These are phyloP conservation scores for Mormyrus iriodes DNA, from an alignment of 2,113 vertebrate species.

Conservation along the genomic window DNA sequence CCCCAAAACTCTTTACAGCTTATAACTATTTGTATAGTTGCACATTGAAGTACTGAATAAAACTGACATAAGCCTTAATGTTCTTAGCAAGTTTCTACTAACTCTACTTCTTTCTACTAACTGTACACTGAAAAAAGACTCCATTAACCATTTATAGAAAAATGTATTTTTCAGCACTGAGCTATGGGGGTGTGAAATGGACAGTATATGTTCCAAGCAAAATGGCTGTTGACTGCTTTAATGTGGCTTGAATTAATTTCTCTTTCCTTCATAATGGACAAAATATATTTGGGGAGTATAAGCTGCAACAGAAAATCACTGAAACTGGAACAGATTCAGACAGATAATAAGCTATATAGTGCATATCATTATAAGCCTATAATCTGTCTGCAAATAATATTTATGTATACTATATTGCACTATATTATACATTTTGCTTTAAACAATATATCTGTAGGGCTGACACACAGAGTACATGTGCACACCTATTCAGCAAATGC, in stretches of 20 bases:
- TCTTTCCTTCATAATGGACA: background rate
- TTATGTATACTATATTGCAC: background rate
- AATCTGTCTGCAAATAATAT: background rate
- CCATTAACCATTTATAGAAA: background rate
- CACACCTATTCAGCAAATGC: background rate
- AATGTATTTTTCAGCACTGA: background rate
- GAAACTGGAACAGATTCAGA: background rate
- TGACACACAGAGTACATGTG: background rate
- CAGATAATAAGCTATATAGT: background rate
- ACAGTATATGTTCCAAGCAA: background rate
- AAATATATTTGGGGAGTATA: background rate
- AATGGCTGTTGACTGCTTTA: background rate
- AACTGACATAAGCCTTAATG: background rate
- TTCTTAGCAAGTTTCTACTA: background rate
- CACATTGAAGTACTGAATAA: background rate
- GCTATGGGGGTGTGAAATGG: background rate
- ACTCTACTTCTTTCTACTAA: too few relatives aligned
- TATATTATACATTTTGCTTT: background rate
- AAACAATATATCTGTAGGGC: background rate
- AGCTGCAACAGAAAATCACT: background rate
- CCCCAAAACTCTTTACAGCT: background rate
- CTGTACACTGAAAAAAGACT: background rate
- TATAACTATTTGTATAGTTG: background rate
- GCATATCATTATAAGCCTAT: background rate
- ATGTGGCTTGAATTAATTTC: background rate